Evolutionary conservation across 1,140 invertebrate genomes (phyloP).

Genomic region (Sipha flava): DNA sequence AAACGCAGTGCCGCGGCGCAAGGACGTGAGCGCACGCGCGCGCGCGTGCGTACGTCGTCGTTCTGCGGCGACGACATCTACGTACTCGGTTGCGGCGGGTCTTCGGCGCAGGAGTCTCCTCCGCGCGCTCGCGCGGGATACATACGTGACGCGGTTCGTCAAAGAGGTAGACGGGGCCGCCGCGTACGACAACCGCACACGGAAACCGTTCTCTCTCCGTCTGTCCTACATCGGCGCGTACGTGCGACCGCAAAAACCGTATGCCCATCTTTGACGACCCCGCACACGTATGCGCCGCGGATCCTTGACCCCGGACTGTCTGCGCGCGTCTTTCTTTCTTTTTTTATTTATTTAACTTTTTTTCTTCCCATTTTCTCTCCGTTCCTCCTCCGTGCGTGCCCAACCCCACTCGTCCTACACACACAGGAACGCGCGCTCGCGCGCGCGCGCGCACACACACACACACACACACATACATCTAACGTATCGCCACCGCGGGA

Average conservation of each 20-base stretch:
- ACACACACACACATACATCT: too few species aligned
- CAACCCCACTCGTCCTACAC: too few species aligned
- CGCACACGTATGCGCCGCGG: neutral
- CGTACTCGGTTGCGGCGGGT: neutral
- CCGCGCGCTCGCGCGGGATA: neutral
- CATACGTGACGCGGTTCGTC: slow-evolving; percentile 26
- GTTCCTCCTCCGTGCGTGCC: too few species aligned
- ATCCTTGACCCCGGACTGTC: slow-evolving; percentile 28
- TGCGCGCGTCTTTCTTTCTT: neutral
- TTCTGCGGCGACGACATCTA: neutral
- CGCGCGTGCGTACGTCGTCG: neutral
- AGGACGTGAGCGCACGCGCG: neutral
- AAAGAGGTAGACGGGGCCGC: slow-evolving; percentile 24
- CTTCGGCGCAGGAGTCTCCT: neutral
- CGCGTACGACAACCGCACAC: neutral
- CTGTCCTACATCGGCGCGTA: slow-evolving; percentile 23
- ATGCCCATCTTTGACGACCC: slow-evolving; percentile 28
- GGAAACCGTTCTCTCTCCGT: slow-evolving; percentile 29
- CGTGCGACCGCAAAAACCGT: slow-evolving; percentile 30
- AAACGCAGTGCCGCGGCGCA: neutral
- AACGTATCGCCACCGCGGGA: too few species aligned
- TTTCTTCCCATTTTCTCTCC: too few species aligned
- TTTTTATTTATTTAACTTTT: too few species aligned
- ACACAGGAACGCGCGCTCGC: too few species aligned
- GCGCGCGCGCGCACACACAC: too few species aligned